Base-by-base conservation (phyloP, 2,888 invertebrate genomes). In the Drosophila meridionalis region DNA sequence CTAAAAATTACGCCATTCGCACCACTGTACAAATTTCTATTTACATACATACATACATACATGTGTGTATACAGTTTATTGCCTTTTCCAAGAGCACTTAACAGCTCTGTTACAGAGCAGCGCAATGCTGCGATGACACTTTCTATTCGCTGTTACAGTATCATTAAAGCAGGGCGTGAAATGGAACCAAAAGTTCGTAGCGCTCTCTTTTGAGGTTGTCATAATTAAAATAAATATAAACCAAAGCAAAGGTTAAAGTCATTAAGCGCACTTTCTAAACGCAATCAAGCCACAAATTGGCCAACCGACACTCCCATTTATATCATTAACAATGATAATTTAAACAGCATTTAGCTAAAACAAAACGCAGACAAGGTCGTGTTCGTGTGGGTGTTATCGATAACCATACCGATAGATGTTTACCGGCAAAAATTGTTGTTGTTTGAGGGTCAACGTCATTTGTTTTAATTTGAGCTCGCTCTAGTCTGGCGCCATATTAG, bases 361-460 rank as follows among this genome's bases (percentile, higher is more conserved):
- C 62, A 50, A 40, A 32, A 71, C 61, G 40, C 53, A 36, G 30
- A 36, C 85, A 86, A 86, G 82, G 82, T 69, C 73, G 67, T 42
- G 12, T 43, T 55, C 32, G 69, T 48, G 86, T 86, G 84, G 86
- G 83, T 59, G 82, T 58, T 69, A 75, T 68, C 79, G 69, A 66
- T 68, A 74, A 57, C 56, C 57, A 48, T 20, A 58, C 28, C 78
- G 61, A 71, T 68, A 57, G 78, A 72, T 67, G 67, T 14, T 50
- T 59, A 38, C 69, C 69, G 73, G 65, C 73, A 62, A 53, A 56
- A 69, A 40, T 65, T 61, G 52, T 69, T 50, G 50, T 45, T 53
- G 61, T 57, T 69, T 73, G 85, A 83, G 80, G 86, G 83, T 82
- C 82, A 85, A 75, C 82, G 83, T 83, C 79, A 80, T 75, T 59